Conservation (phyloP, 2,888 invertebrate species). For the Sceliomorpha sp. region DNA sequence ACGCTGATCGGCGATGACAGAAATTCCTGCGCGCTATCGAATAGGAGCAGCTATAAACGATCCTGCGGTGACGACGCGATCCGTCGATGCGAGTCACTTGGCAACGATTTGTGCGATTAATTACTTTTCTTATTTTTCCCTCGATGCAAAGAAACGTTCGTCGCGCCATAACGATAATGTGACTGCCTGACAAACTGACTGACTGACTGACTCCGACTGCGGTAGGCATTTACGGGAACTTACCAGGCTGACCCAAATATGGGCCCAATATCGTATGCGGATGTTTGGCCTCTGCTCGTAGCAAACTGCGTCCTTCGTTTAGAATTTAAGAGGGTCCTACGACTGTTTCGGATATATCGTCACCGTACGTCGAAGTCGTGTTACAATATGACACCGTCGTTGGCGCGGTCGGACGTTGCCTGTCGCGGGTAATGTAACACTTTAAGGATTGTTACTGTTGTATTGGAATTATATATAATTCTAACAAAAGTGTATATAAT, state of each 20-base stretch:
- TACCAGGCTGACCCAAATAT: slow-evolving; percentile 42
- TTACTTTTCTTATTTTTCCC: slow-evolving; percentile 62
- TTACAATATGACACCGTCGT: too few species aligned
- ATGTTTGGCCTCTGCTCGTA: too few species aligned
- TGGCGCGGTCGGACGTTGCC: too few species aligned
- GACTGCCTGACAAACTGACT: slow-evolving; percentile 6
- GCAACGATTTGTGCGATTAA: slow-evolving; percentile 64
- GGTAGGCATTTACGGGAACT: slow-evolving; percentile 31
- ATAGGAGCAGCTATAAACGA: slow-evolving; percentile 58
- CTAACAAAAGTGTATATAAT: too few species aligned
- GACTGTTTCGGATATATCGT: too few species aligned
- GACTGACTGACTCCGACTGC: slow-evolving; percentile 10
- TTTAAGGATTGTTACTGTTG: too few species aligned
- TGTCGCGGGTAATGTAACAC: too few species aligned
- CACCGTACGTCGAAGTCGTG: too few species aligned
- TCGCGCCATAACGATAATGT: slow-evolving; percentile 51
- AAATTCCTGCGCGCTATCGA: slow-evolving; percentile 67
- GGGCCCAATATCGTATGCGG: too few species aligned
- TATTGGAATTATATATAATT: too few species aligned
- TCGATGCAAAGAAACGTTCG: slow-evolving; percentile 46
- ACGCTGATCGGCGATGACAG: slow-evolving; percentile 71
- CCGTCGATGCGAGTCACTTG: slow-evolving; percentile 12
- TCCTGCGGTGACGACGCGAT: slow-evolving; percentile 29
- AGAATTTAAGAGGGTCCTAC: too few species aligned
- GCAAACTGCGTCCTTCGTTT: too few species aligned